Base-by-base conservation (phyloP, 2,888 invertebrate genomes). In the Leptopilina myrica region DNA sequence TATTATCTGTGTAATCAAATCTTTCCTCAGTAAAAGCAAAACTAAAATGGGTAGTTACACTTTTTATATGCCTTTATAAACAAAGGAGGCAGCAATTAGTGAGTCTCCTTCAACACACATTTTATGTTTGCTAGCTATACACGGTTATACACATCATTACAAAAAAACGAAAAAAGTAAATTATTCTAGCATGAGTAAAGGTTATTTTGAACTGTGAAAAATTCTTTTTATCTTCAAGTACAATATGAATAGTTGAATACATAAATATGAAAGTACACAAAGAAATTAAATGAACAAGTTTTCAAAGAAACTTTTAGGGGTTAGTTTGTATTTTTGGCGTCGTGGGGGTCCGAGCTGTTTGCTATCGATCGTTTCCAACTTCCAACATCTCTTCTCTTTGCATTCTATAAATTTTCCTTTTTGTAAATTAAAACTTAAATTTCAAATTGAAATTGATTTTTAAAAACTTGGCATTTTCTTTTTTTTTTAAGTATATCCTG, bases 361-460 rank as follows among this genome's bases (percentile, higher is more conserved):
- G 83, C 78, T 83, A 83, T 81, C 83, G 83, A 83, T 81, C 83
- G 80, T 80, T 80, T 79, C 78, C 73, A 56, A 49, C 78, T 69
- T 43, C 78, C 79, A 59, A 73, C 78, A 73, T 76, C 69, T 80
- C 79, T 65, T 78, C 77, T 80, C 79, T 59, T 80, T 76, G 76
- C 78, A 76, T 59, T 56, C n/a, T 56, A 33, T 53, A 14, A 33
- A 56, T 73, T 73, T 73, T n/a, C 56, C 26, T 33, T 73, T n/a
- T 26, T 1, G 15, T 15, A n/a, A 15, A 33, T 73, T 73, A 56
- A 20, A 33, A 20, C 56, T 56, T 56, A 33, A 73, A 56, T 73
- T 73, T 33, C 14, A n/a, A 53, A 33, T 8, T 7, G 9, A 53
- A 33, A 20, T 20, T 20, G 33, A 33, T 33, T 33, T 33, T 33